Conservation (phyloP, 2,113 vertebrate species). For the Acrocephalus kingi region DNA sequence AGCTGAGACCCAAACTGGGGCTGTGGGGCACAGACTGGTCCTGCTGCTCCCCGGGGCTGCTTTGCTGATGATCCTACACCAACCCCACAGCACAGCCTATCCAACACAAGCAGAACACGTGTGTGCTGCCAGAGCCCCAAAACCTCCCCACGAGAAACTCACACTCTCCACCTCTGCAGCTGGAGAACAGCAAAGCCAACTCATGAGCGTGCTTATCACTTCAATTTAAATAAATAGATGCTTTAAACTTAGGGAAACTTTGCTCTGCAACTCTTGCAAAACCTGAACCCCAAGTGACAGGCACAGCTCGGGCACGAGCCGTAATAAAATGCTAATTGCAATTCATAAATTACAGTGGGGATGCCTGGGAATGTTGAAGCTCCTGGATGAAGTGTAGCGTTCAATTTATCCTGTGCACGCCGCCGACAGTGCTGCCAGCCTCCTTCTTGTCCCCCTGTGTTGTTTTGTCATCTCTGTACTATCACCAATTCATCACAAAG, state of each 20-base stretch:
- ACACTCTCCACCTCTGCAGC: neutral
- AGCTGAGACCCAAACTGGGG: neutral
- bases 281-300: neutral
- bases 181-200: neutral
- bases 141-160: neutral
- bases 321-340: conserved; percentile 52
- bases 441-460: conserved; percentile 48
- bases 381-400: conserved; percentile 53
- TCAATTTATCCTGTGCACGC: conserved; percentile 15
- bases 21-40: neutral
- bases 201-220: neutral
- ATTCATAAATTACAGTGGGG: conserved; percentile 35
- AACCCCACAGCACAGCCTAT: neutral
- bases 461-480: conserved; percentile 67
- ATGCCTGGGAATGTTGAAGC: conserved; percentile 1
- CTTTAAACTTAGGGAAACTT: neutral
- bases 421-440: conserved; percentile 53
- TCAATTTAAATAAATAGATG: neutral
- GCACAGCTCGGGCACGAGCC: neutral
- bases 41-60: neutral
- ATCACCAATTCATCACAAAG: conserved; percentile 69
- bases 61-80: neutral
- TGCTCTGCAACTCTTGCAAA: neutral
- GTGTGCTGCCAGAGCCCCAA: neutral
- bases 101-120: neutral